Evolutionary conservation across 2,113 vertebrate genomes (phyloP).

Genomic region (Rousettus leschenaultii): DNA sequence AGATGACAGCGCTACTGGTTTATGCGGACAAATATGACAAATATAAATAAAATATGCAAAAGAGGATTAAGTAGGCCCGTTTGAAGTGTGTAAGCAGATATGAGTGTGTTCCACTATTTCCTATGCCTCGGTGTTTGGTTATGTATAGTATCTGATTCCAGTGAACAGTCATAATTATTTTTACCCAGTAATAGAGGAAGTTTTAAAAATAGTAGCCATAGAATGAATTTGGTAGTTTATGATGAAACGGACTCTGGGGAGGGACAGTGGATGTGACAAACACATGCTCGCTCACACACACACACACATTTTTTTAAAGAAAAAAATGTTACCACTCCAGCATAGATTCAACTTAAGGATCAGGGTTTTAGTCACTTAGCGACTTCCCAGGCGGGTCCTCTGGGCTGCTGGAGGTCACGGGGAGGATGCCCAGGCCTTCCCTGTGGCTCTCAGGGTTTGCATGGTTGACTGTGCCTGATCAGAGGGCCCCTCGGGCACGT

Average conservation of each 20-base stretch:
- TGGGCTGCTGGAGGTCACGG: neutral
- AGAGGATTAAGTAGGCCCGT: neutral
- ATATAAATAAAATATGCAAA: neutral
- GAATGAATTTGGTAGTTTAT: neutral
- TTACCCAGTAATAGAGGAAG: neutral
- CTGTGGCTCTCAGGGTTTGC: slow-evolving; percentile 18
- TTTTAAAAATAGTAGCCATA: neutral
- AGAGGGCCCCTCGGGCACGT: neutral
- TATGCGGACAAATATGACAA: neutral
- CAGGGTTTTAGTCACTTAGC: neutral
- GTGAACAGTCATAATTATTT: neutral
- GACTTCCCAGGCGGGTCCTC: neutral
- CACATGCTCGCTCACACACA: too few species aligned
- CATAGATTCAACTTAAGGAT: neutral
- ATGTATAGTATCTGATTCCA: neutral
- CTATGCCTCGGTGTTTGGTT: neutral
- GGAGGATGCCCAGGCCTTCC: neutral
- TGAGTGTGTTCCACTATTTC: neutral
- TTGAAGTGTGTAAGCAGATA: neutral
- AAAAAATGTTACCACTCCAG: neutral
- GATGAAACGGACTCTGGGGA: neutral
- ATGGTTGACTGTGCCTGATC: neutral
- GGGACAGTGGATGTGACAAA: neutral
- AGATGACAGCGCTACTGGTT: neutral
- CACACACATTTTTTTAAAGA: neutral